Base-by-base conservation (phyloP, 2,888 invertebrate genomes). In the Colostygia pectinataria region DNA sequence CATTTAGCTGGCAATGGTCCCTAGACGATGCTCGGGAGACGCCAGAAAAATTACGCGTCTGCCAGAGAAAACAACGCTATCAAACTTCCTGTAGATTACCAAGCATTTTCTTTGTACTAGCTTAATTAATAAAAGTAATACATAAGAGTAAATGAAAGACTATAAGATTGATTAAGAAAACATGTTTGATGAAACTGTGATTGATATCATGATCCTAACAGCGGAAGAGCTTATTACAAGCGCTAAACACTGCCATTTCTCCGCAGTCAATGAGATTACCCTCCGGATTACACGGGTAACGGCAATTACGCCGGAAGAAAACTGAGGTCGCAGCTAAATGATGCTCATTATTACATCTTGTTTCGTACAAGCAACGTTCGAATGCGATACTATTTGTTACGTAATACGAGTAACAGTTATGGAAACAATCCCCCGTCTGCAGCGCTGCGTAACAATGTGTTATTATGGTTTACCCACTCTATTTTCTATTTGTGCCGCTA, bases 361-460 rank as follows among this genome's bases (percentile, higher is more conserved):
- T 61, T 49, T 56, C 59, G 59, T 59, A 63, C 56, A 58, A 59
- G 62, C 67, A n/a, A n/a, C n/a, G n/a, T n/a, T 63, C 59, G 40
- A 66, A 66, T 60, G 63, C 67, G 66, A 68, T 67, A 68, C 68
- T 64, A 73, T 68, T 71, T 66, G 74, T 77, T 77, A 74, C 72
- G 65, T 71, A 75, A 78, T 67, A 61, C 67, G 55, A 65, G 65
- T 65, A 65, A 68, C 68, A 69, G 75, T 79, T 80, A 80, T 82
- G 80, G 79, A 71, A 83, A 82, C 83, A 83, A 75, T 74, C 62
- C 57, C 55, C 67, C 69, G 73, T 77, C 77, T 71, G 70, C 71
- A 72, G 63, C 60, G 23, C 45, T 65, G 66, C 66, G 68, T 69
- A 75, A 40, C 31, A 68, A 68, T 67, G 63, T 59, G 69, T 68